These are phyloP conservation scores for Drosophila cognata DNA, from an alignment of 2,888 invertebrate genomes.

Conservation along the genomic window DNA sequence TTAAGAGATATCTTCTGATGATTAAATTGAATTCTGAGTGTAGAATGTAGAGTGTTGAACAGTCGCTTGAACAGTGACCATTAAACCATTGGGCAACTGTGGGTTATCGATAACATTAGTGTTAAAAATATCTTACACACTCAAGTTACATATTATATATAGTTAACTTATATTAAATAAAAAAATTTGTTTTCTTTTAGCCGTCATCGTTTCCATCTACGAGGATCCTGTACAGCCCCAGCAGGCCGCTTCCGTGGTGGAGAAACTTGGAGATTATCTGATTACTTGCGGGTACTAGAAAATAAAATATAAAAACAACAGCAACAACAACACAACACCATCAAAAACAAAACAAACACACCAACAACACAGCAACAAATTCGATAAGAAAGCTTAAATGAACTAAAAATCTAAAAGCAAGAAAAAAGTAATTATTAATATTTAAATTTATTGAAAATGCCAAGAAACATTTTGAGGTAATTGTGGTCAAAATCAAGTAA, in stretches of 20 bases:
- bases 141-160: background rate
- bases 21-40: constrained; percentile 26
- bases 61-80: background rate
- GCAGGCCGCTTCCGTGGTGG: constrained; percentile 98
- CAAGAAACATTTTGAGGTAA: constrained; percentile 66
- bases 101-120: background rate
- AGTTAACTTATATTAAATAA: background rate
- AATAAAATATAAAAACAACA: constrained; percentile 77
- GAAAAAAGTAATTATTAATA: constrained; percentile 76
- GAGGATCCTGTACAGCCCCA: constrained; percentile 98
- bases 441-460: constrained; percentile 69
- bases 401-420: constrained; percentile 66
- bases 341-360: constrained; percentile 59
- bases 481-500: constrained; percentile 58
- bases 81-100: background rate
- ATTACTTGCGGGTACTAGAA: constrained; percentile 97
- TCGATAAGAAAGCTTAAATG: constrained; percentile 67
- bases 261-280: constrained; percentile 98
- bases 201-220: constrained; percentile 96
- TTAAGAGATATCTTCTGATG: constrained; percentile 36
- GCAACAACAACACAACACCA: constrained; percentile 58
- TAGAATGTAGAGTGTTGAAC: constrained; percentile 9
- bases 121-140: background rate
- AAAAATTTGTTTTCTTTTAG: constrained; percentile 86
- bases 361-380: constrained; percentile 60